A percentile compares a stretch with the other conserved stretches of the same genome.
Evolutionary conservation across 92 coral and sea anemone genomes (phyloP).

Genomic region (Micromussa lordhowensis): DNA sequence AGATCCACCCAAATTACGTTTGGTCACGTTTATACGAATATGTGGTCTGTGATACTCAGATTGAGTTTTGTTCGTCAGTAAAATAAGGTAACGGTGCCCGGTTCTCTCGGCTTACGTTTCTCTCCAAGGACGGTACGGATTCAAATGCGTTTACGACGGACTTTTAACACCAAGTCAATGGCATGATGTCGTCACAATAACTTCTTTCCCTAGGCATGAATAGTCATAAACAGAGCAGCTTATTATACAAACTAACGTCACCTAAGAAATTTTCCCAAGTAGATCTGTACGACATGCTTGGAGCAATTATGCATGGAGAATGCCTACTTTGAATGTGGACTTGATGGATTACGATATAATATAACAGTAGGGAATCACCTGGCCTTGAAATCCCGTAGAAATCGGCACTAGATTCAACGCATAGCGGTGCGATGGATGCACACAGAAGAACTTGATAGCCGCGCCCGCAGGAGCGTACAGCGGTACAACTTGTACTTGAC

Average conservation of each 20-base stretch:
- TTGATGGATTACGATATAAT: background rate
- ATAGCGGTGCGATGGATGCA: slow-evolving; percentile 77
- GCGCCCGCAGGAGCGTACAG: slow-evolving; percentile 69
- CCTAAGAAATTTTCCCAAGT: no score
- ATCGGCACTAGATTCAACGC: slow-evolving; percentile 74
- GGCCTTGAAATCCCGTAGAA: slow-evolving; percentile 72
- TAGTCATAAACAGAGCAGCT: no score
- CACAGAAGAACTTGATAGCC: slow-evolving; percentile 71
- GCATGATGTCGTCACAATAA: no score
- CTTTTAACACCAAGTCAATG: no score
- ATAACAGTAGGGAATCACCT: slow-evolving; percentile 43
- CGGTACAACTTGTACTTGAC: slow-evolving; percentile 68
- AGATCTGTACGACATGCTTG: background rate
- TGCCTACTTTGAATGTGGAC: background rate
- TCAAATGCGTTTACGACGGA: no score
- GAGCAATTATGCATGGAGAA: background rate
- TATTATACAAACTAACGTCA: no score
- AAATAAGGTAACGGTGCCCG: background rate
- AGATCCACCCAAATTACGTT: background rate
- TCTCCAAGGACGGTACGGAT: background rate
- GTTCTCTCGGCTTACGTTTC: background rate
- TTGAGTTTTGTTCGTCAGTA: background rate
- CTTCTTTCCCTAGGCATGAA: no score
- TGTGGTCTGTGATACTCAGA: background rate
- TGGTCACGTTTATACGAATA: background rate